Base-by-base conservation (phyloP, 2,113 vertebrate species). In the Tapirus terrestris region DNA sequence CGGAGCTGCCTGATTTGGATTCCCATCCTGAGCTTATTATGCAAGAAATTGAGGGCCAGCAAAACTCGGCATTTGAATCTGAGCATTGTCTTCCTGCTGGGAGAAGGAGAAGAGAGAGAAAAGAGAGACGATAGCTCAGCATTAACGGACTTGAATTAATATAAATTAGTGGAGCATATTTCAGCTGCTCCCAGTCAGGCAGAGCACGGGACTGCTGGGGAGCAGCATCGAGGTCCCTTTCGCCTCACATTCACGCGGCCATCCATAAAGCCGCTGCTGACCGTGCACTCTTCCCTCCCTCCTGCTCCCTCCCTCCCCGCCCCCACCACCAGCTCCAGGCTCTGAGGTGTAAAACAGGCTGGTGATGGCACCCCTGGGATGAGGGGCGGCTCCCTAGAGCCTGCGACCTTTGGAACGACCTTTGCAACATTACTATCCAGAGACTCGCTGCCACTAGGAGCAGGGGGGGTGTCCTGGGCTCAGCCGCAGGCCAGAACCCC, bases 91-190 rank as follows among this genome's bases (percentile, higher is more conserved):
- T 87, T 98, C 96, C 97, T 88, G 77, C 96, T 97, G 91, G 97
- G 80, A 97, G 97, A 97, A 20, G 23, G 53, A 65, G 36, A 89
- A 25, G 89, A 92, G 79, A 87, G 45, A 86, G 58, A 84, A 93
- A 36, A 91, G 80, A 98, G 96, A 98, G 96, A 98, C 94, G 68
- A 99, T 99, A 98, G 98, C 98, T 99, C 98, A 98, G 99, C 98
- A 98, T 99, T 98, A 99, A 99, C 98, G 98, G 98, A 96, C 98
- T 98, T 99, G 98, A 99, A 99, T 99, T 99, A 99, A 99, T 99
- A 99, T 98, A 98, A 99, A 99, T 99, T 99, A 98, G 98, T 87
- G 7, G 2, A 98, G 89, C 97, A 76, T 90, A 94, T 98, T 97
- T 97, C 83, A 0, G 5, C 94, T 1, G 94, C 96, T 98, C 97